Conservation (phyloP, 2,888 invertebrate species). For the Pristionchus mayeri region DNA sequence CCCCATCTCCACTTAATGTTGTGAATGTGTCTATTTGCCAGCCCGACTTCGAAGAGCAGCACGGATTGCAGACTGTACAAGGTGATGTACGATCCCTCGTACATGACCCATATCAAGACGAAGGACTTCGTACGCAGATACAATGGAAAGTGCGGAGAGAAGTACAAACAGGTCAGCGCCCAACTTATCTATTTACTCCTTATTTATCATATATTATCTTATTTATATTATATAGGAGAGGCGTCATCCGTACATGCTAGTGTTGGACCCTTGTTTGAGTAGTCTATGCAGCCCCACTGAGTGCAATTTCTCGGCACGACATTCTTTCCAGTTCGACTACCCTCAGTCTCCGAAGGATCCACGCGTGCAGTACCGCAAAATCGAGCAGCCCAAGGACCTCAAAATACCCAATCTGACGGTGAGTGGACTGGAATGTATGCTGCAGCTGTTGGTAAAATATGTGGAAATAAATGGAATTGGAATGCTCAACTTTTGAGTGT, state of each 20-base stretch:
- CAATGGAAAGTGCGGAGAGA: constrained; percentile 39
- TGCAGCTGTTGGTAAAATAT: too few species aligned
- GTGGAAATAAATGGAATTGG: too few species aligned
- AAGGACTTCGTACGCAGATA: background rate
- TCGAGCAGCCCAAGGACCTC: background rate
- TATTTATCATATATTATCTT: background rate
- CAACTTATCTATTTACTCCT: background rate
- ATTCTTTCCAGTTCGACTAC: background rate
- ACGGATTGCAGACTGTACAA: constrained; percentile 35
- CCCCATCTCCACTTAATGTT: background rate
- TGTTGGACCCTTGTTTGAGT: too few species aligned
- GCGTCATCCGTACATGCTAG: too few species aligned
- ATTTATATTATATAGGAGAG: background rate
- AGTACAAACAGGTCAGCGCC: constrained; percentile 3
- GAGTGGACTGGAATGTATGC: too few species aligned
- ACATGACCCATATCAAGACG: background rate
- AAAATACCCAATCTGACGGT: background rate
- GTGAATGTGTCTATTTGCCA: background rate
- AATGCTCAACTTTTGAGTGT: too few species aligned
- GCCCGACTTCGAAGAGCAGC: too few species aligned
- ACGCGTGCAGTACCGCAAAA: background rate
- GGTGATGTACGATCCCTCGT: background rate
- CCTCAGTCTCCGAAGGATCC: background rate
- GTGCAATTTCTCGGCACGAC: too few species aligned
- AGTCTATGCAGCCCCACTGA: too few species aligned